Percentiles rank a stretch among this genome's conserved stretches.
Conservation (phyloP, 2,888 invertebrate genomes). For the Byasa hedistus region DNA sequence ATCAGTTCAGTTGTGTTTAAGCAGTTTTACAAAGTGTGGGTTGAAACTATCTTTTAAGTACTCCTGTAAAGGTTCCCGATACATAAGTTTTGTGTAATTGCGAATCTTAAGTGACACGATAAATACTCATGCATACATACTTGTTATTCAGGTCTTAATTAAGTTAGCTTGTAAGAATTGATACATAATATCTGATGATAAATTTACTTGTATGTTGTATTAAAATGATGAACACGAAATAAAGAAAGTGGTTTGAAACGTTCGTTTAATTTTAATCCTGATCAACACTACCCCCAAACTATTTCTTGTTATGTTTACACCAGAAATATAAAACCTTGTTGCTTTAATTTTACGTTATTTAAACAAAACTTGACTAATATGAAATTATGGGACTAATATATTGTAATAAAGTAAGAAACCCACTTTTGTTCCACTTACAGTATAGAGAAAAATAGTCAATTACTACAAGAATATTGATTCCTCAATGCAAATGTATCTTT, state of each 20-base stretch:
- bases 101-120: conserved; percentile 37
- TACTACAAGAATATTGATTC: too few species aligned
- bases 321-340: too few species aligned
- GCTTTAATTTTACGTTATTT: too few species aligned
- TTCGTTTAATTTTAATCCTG: conserved; percentile 57
- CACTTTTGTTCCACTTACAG: too few species aligned
- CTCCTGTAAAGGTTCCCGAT: conserved; percentile 46
- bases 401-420: too few species aligned
- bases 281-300: too few species aligned
- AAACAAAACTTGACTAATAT: too few species aligned
- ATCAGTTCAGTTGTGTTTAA: conserved; percentile 28
- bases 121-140: conserved; percentile 54
- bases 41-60: conserved; percentile 40
- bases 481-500: too few species aligned
- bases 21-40: conserved; percentile 43
- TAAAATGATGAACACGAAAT: conserved; percentile 79
- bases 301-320: too few species aligned
- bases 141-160: conserved; percentile 77
- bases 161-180: conserved; percentile 77
- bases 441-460: too few species aligned
- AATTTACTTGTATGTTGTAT: conserved; percentile 81
- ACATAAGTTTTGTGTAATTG: conserved; percentile 27
- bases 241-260: conserved; percentile 79
- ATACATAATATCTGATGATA: conserved; percentile 80
- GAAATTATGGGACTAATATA: too few species aligned